Evolutionary conservation across 2,113 vertebrate species (phyloP).

Genomic region (Sus scrofa): T2T-Sscrofa CM000830.6:11633501-11634000

Average conservation of each 20-base stretch:
- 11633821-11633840: slow-evolving; percentile 54
- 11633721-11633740: slow-evolving; percentile 40
- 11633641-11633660: slow-evolving; percentile 41
- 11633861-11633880: slow-evolving; percentile 30
- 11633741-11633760: slow-evolving; percentile 66
- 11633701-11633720: slow-evolving; percentile 68
- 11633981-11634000: background rate
- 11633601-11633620: slow-evolving; percentile 32
- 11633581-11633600: background rate
- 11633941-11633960: background rate
- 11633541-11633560: slow-evolving; percentile 7
- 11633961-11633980: slow-evolving; percentile 34
- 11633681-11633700: slow-evolving; percentile 57
- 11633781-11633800: slow-evolving; percentile 62
- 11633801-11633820: slow-evolving; percentile 71
- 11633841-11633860: slow-evolving; percentile 47
- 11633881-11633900: slow-evolving; percentile 38
- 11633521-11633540: background rate
- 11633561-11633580: background rate
- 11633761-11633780: slow-evolving; percentile 61
- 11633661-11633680: slow-evolving; percentile 34
- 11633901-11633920: slow-evolving; percentile 17
- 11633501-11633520: slow-evolving; percentile 36
- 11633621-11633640: slow-evolving; percentile 46
- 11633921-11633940: background rate